These are phyloP conservation scores for Glyptemys insculpta DNA, from an alignment of 2,797 vertebrate genomes.

Conservation along the genomic window DNA sequence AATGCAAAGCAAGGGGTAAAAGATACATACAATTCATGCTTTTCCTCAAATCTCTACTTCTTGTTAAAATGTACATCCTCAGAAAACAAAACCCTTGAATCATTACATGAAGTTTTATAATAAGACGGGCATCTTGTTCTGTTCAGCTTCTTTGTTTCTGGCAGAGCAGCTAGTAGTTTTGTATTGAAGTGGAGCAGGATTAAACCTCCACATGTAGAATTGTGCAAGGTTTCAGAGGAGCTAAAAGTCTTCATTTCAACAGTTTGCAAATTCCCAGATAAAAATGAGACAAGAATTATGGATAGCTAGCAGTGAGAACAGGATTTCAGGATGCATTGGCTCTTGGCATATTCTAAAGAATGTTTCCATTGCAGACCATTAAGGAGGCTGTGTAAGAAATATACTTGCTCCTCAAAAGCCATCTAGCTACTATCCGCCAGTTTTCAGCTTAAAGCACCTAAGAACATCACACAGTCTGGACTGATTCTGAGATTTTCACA, in stretches of 20 bases:
- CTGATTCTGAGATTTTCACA: background rate
- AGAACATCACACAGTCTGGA: background rate
- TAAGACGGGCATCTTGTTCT: background rate
- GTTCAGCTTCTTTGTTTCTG: background rate
- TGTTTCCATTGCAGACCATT: background rate
- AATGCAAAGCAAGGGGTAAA: background rate
- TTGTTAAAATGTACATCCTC: background rate
- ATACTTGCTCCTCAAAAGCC: background rate
- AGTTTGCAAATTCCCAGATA: background rate
- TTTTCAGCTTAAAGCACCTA: background rate
- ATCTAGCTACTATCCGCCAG: background rate
- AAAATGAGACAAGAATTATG: background rate
- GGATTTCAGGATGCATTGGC: accelerated
- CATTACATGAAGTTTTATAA: background rate
- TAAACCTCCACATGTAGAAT: background rate
- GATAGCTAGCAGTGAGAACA: background rate
- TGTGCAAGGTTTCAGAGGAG: background rate
- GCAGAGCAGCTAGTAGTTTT: background rate
- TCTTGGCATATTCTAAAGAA: accelerated
- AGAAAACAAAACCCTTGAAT: background rate
- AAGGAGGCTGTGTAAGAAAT: background rate
- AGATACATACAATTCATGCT: background rate
- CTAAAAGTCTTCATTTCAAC: background rate
- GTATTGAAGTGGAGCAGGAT: background rate
- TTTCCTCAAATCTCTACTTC: background rate